phyloP scores from a whole-genome alignment of 64 coral and sea anemone species.

The Platygyra sinensis region DNA sequence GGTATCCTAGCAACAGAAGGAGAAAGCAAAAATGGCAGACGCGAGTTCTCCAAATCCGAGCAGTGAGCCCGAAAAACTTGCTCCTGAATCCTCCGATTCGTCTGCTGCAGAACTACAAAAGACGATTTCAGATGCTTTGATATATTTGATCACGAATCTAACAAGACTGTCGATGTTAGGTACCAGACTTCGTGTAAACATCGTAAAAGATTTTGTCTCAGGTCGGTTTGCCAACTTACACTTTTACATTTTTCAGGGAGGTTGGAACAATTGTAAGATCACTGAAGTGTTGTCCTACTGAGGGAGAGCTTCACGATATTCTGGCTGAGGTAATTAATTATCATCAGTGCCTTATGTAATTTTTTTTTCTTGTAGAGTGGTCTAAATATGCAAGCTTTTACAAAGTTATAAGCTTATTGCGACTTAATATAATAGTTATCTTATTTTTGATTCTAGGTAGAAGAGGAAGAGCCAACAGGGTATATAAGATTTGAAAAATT shows the following conservation, averaged over 20 bases:
- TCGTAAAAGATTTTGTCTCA: too few relatives aligned
- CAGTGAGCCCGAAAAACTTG: constrained; percentile 68
- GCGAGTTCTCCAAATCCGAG: constrained; percentile 26
- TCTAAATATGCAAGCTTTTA: neutral
- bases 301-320: constrained; percentile 98
- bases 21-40: constrained; percentile 86
- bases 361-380: too few relatives aligned
- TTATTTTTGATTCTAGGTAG: constrained; percentile 56
- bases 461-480: constrained; percentile 97
- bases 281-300: constrained; percentile 94
- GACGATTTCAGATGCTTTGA: constrained; percentile 92
- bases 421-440: neutral
- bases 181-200: constrained; percentile 1
- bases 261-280: constrained; percentile 99
- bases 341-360: neutral
- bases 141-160: constrained; percentile 99
- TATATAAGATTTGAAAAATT: constrained; percentile 98
- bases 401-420: too few relatives aligned
- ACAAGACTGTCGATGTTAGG: constrained; percentile 99
- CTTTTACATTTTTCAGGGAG: constrained; percentile 57
- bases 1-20: constrained; percentile 58
- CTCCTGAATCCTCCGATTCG: constrained; percentile 66
- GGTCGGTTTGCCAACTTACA: too few relatives aligned
- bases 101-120: constrained; percentile 89
- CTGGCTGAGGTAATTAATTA: constrained; percentile 71